Conservation (phyloP, 2,797 vertebrate genomes). For the Epinephelus malabaricus region DNA sequence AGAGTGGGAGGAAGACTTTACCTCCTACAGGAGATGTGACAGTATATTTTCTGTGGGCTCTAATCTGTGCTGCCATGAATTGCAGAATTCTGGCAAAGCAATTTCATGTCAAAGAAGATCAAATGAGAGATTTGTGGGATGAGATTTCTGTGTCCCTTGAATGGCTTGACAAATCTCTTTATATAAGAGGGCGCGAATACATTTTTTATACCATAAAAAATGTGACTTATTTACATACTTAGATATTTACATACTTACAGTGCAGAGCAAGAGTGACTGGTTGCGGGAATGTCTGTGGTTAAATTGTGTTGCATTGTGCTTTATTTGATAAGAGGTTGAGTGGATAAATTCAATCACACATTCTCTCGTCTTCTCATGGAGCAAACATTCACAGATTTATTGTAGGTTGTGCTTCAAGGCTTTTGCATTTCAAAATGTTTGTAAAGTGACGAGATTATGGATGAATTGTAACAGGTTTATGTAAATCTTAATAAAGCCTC, state of each 20-base stretch:
- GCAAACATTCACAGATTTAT: constrained; percentile 7
- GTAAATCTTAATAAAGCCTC: constrained; percentile 30
- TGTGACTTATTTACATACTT: neutral
- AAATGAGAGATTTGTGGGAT: constrained; percentile 20
- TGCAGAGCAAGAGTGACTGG: neutral
- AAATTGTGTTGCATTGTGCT: neutral
- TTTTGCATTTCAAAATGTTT: constrained; percentile 38
- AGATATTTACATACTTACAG: neutral
- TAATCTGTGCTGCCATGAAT: constrained; percentile 8
- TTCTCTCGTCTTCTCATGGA: neutral
- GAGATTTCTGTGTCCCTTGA: constrained; percentile 19
- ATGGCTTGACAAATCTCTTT: constrained; percentile 17
- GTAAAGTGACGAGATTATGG: constrained; percentile 8
- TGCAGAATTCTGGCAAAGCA: constrained; percentile 12
- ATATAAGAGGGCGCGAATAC: neutral
- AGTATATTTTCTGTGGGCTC: neutral
- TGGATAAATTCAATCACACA: neutral
- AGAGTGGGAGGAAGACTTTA: neutral
- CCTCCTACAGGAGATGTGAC: neutral
- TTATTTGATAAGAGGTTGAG: neutral
- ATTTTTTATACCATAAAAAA: neutral
- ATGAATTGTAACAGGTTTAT: constrained; percentile 29
- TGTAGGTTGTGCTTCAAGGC: constrained; percentile 18
- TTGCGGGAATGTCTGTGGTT: neutral
- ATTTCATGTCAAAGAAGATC: constrained; percentile 16